These are phyloP conservation scores for Tribolium madens DNA, from an alignment of 1,140 invertebrate genomes.

Conservation along the genomic window DNA sequence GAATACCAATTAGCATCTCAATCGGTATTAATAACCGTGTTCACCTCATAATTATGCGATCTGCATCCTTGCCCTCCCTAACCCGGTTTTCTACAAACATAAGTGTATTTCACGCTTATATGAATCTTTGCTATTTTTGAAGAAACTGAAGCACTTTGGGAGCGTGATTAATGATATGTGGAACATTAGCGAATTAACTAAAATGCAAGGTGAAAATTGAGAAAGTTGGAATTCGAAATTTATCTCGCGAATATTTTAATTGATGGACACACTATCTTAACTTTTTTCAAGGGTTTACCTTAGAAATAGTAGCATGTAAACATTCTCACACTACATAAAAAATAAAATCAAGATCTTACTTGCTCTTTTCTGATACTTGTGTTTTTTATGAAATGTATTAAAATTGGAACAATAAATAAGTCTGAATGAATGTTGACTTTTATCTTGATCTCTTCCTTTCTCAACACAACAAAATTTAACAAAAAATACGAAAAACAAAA, in stretches of 20 bases:
- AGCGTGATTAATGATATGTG: background rate
- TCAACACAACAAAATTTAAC: too few relatives aligned
- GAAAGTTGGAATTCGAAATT: background rate
- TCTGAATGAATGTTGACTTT: too few relatives aligned
- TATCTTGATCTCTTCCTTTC: too few relatives aligned
- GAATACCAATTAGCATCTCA: slow-evolving; percentile 35
- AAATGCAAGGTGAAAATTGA: background rate
- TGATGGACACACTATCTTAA: background rate
- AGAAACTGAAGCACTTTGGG: background rate
- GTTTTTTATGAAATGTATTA: too few relatives aligned
- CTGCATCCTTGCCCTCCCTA: slow-evolving; percentile 46
- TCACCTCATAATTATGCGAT: slow-evolving; percentile 39
- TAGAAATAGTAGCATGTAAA: too few relatives aligned
- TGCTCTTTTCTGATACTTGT: too few relatives aligned
- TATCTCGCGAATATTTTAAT: background rate
- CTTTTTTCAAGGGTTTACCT: too few relatives aligned
- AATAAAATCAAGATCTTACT: too few relatives aligned
- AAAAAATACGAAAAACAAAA: too few relatives aligned
- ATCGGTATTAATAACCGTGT: slow-evolving; percentile 29
- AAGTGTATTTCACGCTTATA: slow-evolving; percentile 2
- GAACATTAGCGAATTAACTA: background rate
- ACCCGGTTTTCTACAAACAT: slow-evolving; percentile 39
- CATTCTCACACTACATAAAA: too few relatives aligned
- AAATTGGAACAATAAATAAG: too few relatives aligned
- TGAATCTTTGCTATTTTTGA: background rate